These are phyloP conservation scores for Andricus quercusramuli DNA, from an alignment of 2,888 invertebrate genomes.

Conservation along the genomic window DNA sequence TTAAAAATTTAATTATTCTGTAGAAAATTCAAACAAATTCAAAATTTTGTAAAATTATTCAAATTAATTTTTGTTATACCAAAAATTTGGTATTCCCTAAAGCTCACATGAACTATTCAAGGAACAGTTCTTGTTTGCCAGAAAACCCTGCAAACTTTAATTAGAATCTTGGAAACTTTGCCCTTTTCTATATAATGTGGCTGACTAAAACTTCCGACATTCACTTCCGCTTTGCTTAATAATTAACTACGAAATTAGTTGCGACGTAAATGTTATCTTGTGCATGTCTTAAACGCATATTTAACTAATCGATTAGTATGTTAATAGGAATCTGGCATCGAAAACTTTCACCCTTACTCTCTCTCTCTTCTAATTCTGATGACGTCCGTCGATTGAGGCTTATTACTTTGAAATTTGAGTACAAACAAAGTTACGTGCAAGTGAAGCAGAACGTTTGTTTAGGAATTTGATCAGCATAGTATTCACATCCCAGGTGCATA, in stretches of 20 bases:
- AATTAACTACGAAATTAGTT: slow-evolving; percentile 7
- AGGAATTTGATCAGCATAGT: too few relatives aligned
- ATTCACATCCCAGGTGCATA: too few relatives aligned
- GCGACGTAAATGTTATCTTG: slow-evolving; percentile 14
- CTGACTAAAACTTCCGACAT: slow-evolving; percentile 14
- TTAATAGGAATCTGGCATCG: neutral
- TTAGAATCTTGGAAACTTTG: slow-evolving; percentile 5
- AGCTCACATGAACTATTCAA: neutral
- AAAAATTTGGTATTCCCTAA: neutral
- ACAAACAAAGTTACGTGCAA: neutral
- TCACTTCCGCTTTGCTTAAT: slow-evolving; percentile 19
- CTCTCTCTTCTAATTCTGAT: neutral
- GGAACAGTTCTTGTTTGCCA: neutral
- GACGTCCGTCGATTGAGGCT: neutral
- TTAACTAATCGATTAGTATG: slow-evolving; percentile 35
- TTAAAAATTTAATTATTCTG: too few relatives aligned
- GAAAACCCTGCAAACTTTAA: slow-evolving; percentile 6
- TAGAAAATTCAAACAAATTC: too few relatives aligned
- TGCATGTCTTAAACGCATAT: neutral
- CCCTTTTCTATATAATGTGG: slow-evolving; percentile 1
- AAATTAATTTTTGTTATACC: too few relatives aligned
- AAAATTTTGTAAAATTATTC: too few relatives aligned
- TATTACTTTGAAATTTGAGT: neutral
- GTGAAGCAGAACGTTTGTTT: too few relatives aligned
- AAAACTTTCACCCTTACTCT: neutral